Evolutionary conservation across 2,113 vertebrate species (phyloP).

Genomic region (Andinoacara biseriatus): DNA sequence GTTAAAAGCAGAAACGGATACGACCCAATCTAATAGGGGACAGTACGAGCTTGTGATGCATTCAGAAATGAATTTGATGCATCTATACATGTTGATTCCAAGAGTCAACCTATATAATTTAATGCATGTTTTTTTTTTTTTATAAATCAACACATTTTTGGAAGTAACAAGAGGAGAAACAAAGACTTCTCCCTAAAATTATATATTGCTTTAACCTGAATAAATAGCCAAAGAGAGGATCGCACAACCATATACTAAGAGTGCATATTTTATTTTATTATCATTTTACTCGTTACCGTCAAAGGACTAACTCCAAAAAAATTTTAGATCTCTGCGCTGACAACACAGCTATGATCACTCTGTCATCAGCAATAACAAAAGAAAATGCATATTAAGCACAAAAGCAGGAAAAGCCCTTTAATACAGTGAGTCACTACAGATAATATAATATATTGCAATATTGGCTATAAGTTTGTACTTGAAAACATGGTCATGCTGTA

Average conservation of each 20-base stretch:
- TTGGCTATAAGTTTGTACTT: not conserved
- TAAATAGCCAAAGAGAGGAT: conserved; percentile 21
- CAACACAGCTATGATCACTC: not conserved
- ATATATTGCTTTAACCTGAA: not conserved
- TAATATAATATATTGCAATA: not conserved
- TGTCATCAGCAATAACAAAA: not conserved
- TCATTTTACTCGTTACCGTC: not conserved
- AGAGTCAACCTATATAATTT: conserved; percentile 27
- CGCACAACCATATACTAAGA: not conserved
- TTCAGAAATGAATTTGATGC: not conserved
- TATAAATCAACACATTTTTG: not conserved
- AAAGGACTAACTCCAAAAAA: not conserved
- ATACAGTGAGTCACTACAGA: not conserved
- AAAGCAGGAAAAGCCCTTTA: not conserved
- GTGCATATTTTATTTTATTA: not conserved
- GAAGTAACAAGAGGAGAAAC: not conserved
- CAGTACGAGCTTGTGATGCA: not conserved
- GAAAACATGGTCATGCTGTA: conserved; percentile 11
- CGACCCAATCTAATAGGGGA: not conserved
- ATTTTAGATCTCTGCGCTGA: not conserved
- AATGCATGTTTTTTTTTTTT: conserved; percentile 4
- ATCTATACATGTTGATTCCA: conserved; percentile 32
- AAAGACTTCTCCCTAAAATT: not conserved
- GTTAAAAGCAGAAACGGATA: not conserved
- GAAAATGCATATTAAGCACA: not conserved